Percentiles rank a stretch among this genome's conserved stretches.
Evolutionary conservation across 2,113 vertebrate species (phyloP).

Genomic region (Gallinago undulata): DNA sequence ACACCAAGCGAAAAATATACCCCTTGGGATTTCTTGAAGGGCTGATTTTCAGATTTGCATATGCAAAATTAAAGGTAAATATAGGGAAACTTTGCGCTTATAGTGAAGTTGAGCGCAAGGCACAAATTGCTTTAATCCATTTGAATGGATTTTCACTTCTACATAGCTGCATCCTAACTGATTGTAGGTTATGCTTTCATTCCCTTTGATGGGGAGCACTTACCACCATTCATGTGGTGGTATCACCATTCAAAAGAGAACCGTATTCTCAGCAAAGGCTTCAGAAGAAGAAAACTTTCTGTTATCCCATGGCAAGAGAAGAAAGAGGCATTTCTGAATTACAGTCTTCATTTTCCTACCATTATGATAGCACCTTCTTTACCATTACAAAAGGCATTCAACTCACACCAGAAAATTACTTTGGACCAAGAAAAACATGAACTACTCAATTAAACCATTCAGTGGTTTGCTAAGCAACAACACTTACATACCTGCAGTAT

Average conservation of each 20-base stretch:
- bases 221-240: neutral
- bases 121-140: slow-evolving; percentile 16
- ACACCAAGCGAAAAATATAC: slow-evolving; percentile 46
- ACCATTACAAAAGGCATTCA: neutral
- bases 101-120: neutral
- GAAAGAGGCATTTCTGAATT: neutral
- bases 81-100: slow-evolving; percentile 25
- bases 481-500: neutral
- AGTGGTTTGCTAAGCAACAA: neutral
- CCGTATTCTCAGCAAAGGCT: neutral
- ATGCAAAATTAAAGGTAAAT: slow-evolving; percentile 63
- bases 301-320: neutral
- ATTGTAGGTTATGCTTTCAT: neutral
- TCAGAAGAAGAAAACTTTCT: neutral
- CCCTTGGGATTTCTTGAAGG: slow-evolving; percentile 29
- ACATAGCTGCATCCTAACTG: neutral
- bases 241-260: neutral
- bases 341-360: neutral
- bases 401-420: neutral
- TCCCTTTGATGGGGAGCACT: neutral
- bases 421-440: neutral
- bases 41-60: slow-evolving; percentile 51
- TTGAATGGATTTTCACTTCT: slow-evolving; percentile 12
- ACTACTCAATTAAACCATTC: neutral
- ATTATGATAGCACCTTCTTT: neutral